phyloP scores from a whole-genome alignment of 2,888 invertebrate genomes.

The Pseudoips prasinana region DNA sequence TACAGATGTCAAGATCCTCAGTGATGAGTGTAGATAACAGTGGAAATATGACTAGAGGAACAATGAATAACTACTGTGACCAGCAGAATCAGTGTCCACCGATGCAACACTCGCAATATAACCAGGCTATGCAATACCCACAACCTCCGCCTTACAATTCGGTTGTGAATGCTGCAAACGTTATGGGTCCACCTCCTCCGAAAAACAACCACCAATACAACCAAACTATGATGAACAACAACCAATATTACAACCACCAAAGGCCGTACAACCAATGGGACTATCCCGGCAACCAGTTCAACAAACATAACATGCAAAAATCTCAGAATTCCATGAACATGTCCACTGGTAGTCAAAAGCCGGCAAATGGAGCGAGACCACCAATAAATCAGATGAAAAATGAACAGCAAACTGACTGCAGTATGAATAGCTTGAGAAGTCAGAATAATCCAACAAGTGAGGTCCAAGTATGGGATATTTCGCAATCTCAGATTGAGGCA shows the following conservation, averaged over 20 bases:
- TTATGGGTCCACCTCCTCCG: constrained; percentile 75
- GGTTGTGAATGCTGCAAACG: constrained; percentile 65
- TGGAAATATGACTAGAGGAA: constrained; percentile 64
- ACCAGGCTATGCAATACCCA: constrained; percentile 64
- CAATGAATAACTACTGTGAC: constrained; percentile 66
- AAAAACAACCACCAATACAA: constrained; percentile 76
- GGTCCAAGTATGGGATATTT: constrained; percentile 87
- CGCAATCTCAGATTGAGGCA: constrained; percentile 82
- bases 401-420: constrained; percentile 78
- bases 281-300: constrained; percentile 69
- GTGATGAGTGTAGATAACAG: constrained; percentile 76
- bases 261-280: constrained; percentile 74
- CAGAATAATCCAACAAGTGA: constrained; percentile 78
- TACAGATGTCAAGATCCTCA: constrained; percentile 74
- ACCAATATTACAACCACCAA: constrained; percentile 73
- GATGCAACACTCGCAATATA: constrained; percentile 55
- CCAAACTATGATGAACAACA: constrained; percentile 74
- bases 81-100: constrained; percentile 52
- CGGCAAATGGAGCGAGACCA: constrained; percentile 46
- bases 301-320: constrained; percentile 69
- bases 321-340: constrained; percentile 71
- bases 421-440: constrained; percentile 77
- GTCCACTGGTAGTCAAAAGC: constrained; percentile 73
- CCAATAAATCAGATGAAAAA: constrained; percentile 57
- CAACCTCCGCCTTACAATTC: constrained; percentile 71